Evolutionary conservation across 2,888 invertebrate genomes (phyloP), one percentile per base, ranked within the genome.

Genomic region (Tribolium freemani): DNA sequence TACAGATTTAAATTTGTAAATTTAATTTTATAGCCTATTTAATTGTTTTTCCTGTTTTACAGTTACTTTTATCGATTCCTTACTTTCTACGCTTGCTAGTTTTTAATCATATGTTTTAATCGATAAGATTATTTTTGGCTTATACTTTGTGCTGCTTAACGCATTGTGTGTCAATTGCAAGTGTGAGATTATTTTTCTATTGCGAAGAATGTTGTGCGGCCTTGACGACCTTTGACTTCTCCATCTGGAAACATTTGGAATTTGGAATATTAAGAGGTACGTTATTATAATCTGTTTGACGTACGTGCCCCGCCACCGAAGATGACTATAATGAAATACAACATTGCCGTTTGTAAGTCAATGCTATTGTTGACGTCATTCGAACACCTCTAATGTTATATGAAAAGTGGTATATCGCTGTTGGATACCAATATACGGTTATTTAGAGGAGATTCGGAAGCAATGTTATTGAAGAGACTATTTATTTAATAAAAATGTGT

Each of bases 321-420:
- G 67, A 67, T 67, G 67, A 57, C 13, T 50, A 67, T 67, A 67
- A 67, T 67, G 57, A 67, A 67, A 67, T 67, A 57, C 57, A 67
- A 31, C 67, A 67, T 57, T 51, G 60, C 60, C 48, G 48, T 46
- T 63, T 50, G 56, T 54, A 70, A 61, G 70, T 76, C 76, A 76
- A 76, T 76, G 76, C 64, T 76, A 75, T 57, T 46, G 67, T 72
- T 76, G 76, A 76, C 76, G 76, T 76, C 76, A 76, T 69, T 69
- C 64, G 54, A 73, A 61, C 68, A 64, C 51, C 64, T 54, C 53
- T 10, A 51, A 63, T 63, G 45, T 64, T 45, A 63, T 26, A 53
- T 53, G 53, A 54, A 64, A 54, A 44, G 53, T 64, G 51, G 38
- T 38, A n/a, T 38, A 38, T 38, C 38, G 38, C 38, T 38, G 9